phyloP scores from a whole-genome alignment of 2,113 vertebrate genomes.

The Carlito syrichta region DNA sequence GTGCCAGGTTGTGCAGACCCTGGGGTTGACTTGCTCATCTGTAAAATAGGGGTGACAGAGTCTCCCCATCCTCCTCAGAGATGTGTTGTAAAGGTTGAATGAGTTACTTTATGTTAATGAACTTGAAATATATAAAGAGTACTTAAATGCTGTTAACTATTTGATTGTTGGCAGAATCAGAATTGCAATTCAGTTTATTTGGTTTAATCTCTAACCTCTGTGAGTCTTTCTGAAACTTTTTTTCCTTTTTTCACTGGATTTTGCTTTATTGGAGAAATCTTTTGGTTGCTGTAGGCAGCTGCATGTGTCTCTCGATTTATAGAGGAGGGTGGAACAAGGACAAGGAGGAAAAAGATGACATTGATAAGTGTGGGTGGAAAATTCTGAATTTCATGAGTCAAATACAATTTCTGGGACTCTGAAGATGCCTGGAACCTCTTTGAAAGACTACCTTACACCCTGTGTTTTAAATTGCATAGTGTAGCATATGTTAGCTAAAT shows the following conservation, averaged over 20 bases:
- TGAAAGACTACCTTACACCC: background rate
- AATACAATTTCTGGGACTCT: conserved; percentile 19
- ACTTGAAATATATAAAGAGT: background rate
- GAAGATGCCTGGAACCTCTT: background rate
- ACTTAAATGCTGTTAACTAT: background rate
- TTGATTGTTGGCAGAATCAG: conserved; percentile 10
- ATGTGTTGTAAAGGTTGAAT: background rate
- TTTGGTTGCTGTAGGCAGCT: conserved; percentile 47
- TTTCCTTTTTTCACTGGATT: background rate
- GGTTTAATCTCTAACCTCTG: background rate
- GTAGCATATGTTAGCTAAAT: background rate
- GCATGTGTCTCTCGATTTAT: conserved; percentile 28
- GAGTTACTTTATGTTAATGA: background rate
- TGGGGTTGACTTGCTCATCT: background rate
- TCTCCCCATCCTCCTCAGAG: background rate
- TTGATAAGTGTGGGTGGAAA: conserved; percentile 52
- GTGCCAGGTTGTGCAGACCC: background rate
- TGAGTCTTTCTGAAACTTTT: background rate
- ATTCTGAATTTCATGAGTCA: conserved; percentile 54
- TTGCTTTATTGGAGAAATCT: conserved; percentile 37
- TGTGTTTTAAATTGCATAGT: background rate
- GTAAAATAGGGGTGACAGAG: background rate
- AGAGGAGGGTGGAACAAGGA: conserved; percentile 43
- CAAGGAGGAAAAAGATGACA: conserved; percentile 44
- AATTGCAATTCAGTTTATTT: background rate